phyloP scores from a whole-genome alignment of 2,113 vertebrate genomes.

The Otocyon megalotis region DNA sequence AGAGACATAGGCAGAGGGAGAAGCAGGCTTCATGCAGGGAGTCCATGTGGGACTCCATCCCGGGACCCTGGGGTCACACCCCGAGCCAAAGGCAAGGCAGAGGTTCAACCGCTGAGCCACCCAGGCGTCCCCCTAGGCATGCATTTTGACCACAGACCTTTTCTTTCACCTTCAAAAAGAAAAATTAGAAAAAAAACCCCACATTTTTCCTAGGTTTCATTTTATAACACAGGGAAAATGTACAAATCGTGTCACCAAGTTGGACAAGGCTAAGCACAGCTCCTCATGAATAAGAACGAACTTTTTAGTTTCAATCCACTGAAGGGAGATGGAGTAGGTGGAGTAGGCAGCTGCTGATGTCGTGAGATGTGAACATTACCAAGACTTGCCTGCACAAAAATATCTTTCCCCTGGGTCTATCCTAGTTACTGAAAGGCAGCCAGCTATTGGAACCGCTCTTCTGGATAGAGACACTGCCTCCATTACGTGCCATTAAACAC shows the following conservation, averaged over 20 bases:
- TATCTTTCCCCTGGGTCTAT: slow-evolving; percentile 62
- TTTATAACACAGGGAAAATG: slow-evolving; percentile 33
- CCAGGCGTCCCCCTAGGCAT: not conserved
- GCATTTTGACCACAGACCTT: slow-evolving; percentile 26
- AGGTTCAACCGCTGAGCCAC: no score
- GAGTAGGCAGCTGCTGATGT: slow-evolving; percentile 62
- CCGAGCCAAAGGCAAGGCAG: no score
- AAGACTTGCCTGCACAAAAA: slow-evolving; percentile 65
- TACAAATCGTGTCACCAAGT: slow-evolving; percentile 22
- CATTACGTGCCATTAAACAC: not conserved
- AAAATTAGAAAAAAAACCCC: not conserved
- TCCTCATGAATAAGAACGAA: slow-evolving; percentile 65
- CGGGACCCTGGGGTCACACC: no score
- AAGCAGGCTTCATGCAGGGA: no score
- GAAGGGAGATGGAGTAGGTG: slow-evolving; percentile 64
- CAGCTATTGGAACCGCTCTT: slow-evolving; percentile 18
- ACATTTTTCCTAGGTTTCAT: slow-evolving; percentile 8
- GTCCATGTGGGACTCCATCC: no score
- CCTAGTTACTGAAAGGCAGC: slow-evolving; percentile 53
- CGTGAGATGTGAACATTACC: slow-evolving; percentile 64
- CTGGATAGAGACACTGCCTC: slow-evolving; percentile 28
- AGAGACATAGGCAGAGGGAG: no score
- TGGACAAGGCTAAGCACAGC: slow-evolving; percentile 40
- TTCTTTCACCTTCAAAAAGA: slow-evolving; percentile 31
- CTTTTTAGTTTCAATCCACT: slow-evolving; percentile 59